Base-by-base conservation (phyloP, 2,797 vertebrate species). In the Microctenopoma steveboyesi region DNA sequence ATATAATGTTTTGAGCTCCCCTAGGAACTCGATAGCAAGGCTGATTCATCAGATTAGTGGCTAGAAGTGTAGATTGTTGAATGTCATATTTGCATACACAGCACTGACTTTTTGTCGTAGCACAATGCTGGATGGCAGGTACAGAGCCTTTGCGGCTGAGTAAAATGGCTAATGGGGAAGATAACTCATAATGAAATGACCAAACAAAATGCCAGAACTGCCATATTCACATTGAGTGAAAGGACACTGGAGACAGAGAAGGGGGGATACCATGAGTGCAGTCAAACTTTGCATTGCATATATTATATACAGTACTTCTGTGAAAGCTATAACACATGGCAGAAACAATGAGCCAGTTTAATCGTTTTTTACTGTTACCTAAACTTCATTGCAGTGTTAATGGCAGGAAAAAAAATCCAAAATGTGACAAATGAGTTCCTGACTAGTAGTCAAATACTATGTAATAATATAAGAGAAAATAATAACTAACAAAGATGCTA, bases 61-160 rank as follows among this genome's bases (percentile, higher is more conserved):
- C 72, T 59, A 72, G 76, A 89, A 87, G 86, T 86, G 82, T 70
- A 74, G 78, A 85, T 87, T n/a, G 76, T 69, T 92, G 92, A 94
- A 94, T 94, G 93, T 94, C 93, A 93, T 85, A 95, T 95, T 94
- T 91, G 93, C 93, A 94, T 95, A 94, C 83, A 64, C 74, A 64
- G 77, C 81, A 86, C 61, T 72, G 90, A 91, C 89, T 88, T 91
- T 87, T 89, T 83, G 84, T 90, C 88, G 83, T 86, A 68, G 84
- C 78, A 79, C 88, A 88, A 90, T 85, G 83, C 82, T 77, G 78
- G 79, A 49, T 86, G 79, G 78, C 77, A 76, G 78, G 48, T 76
- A 84, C 71, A 56, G 67, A 73, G 69, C 74, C 73, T 81, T 79
- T 80, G 77, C 45, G 15, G 85, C 81, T 52, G 64, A 86, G 82